Percentiles rank a stretch among this genome's conserved stretches.
These are phyloP conservation scores for Reinhardtius hippoglossoides DNA, from an alignment of 2,113 vertebrate species.

Conservation along the genomic window DNA sequence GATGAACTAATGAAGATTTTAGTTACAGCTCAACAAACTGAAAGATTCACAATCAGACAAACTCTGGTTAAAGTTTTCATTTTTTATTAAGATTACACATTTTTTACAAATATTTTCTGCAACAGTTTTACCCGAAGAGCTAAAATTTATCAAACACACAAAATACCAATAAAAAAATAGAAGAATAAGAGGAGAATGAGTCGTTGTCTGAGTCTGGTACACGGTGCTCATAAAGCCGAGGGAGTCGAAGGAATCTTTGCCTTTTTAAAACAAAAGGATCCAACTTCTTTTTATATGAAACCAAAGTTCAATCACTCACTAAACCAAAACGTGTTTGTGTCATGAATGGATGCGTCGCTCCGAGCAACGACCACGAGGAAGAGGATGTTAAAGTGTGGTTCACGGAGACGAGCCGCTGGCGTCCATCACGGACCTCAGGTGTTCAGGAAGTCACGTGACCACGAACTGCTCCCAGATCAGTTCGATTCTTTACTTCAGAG, in stretches of 20 bases:
- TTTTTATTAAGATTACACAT: constrained; percentile 95
- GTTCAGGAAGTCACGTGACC: too few species aligned
- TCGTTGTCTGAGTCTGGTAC: constrained; percentile 81
- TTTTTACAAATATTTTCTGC: constrained; percentile 90
- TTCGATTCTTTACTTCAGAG: too few species aligned
- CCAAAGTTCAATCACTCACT: constrained; percentile 11
- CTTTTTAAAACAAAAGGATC: constrained; percentile 98
- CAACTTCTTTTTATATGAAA: constrained; percentile 45
- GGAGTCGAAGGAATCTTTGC: constrained; percentile 74
- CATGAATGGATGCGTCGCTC: neutral
- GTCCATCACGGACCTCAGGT: too few species aligned
- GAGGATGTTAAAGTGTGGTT: too few species aligned
- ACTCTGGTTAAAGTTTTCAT: constrained; percentile 52
- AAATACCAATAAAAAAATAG: constrained; percentile 82
- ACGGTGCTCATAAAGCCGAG: constrained; percentile 84
- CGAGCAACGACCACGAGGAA: neutral
- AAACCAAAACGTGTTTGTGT: constrained; percentile 37
- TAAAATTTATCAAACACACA: constrained; percentile 90
- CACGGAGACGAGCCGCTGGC: too few species aligned
- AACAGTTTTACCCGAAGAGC: constrained; percentile 96
- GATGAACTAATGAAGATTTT: too few species aligned
- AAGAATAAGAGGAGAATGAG: constrained; percentile 87
- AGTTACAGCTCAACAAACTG: too few species aligned
- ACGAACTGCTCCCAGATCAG: too few species aligned
- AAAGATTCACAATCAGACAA: constrained; percentile 25